phyloP scores from a whole-genome alignment of 1,140 invertebrate species.

The Whitmania pigra region DNA sequence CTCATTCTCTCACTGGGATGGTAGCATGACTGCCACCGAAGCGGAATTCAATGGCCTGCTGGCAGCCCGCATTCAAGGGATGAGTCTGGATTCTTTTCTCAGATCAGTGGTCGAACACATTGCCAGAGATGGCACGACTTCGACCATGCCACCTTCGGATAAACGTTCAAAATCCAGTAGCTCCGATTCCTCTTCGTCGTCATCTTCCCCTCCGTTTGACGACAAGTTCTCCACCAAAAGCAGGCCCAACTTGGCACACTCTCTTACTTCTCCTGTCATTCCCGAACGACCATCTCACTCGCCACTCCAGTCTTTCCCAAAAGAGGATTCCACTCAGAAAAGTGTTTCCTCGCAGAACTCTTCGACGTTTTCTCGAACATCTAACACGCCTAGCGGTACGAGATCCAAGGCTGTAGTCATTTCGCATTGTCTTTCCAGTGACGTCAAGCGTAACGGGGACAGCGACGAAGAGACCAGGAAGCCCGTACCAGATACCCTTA shows the following conservation, averaged over 20 bases:
- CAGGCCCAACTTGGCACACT: not conserved
- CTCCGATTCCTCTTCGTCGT: not conserved
- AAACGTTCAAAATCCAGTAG: not conserved
- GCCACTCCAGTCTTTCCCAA: not conserved
- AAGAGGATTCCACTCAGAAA: not conserved
- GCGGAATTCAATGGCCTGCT: constrained; percentile 6
- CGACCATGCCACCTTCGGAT: not conserved
- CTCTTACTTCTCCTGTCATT: not conserved
- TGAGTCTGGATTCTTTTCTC: constrained; percentile 8
- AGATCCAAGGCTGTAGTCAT: constrained; percentile 3
- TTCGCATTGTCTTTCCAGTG: not conserved
- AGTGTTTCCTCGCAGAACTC: not conserved
- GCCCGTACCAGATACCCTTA: constrained; percentile 20
- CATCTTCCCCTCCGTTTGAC: not conserved
- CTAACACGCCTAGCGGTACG: constrained; percentile 5
- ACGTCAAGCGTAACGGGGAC: not conserved
- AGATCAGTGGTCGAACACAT: constrained; percentile 4
- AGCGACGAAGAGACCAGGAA: not conserved
- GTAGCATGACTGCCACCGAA: constrained; percentile 1
- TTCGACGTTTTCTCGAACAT: not conserved
- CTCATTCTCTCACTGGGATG: constrained; percentile 1
- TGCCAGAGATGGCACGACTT: not conserved
- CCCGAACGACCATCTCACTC: not conserved
- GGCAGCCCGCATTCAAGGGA: constrained; percentile 5
- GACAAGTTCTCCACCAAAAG: not conserved